A percentile compares a stretch with the other conserved stretches of the same genome.
Evolutionary conservation across 2,888 invertebrate genomes (phyloP).

Genomic region (Latheticus oryzae): DNA sequence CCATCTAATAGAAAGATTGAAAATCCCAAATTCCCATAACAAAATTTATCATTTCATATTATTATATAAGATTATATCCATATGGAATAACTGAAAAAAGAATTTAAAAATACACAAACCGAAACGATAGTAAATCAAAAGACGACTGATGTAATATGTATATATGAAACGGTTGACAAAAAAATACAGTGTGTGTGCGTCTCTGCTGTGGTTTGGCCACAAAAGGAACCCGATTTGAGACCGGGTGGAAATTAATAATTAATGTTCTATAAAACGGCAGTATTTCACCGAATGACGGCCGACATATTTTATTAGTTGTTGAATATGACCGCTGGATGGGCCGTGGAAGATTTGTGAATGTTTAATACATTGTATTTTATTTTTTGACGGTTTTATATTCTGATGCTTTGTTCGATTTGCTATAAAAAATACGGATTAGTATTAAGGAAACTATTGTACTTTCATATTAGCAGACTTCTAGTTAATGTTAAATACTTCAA

Average conservation of each 20-base stretch:
- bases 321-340: constrained; percentile 52
- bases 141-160: constrained; percentile 30
- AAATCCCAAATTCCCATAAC: constrained; percentile 24
- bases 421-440: too few relatives aligned
- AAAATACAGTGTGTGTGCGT: constrained; percentile 48
- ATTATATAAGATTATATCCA: too few relatives aligned
- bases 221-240: constrained; percentile 40
- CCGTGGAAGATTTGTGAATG: constrained; percentile 60
- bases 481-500: too few relatives aligned
- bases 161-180: constrained; percentile 52
- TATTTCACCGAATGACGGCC: constrained; percentile 60
- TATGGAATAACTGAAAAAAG: constrained; percentile 1
- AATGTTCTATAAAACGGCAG: constrained; percentile 60
- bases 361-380: constrained; percentile 64
- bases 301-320: constrained; percentile 63
- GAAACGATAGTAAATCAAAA: constrained; percentile 32
- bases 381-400: constrained; percentile 44
- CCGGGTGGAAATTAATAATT: constrained; percentile 61
- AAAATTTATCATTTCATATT: constrained; percentile 22
- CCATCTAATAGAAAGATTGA: constrained; percentile 25
- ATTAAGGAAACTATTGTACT: too few relatives aligned
- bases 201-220: constrained; percentile 42
- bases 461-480: too few relatives aligned
- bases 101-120: constrained; percentile 38
- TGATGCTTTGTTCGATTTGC: constrained; percentile 28